Evolutionary conservation across 2,113 vertebrate genomes (phyloP).

Genomic region (Sisor rabdophorus): DNA sequence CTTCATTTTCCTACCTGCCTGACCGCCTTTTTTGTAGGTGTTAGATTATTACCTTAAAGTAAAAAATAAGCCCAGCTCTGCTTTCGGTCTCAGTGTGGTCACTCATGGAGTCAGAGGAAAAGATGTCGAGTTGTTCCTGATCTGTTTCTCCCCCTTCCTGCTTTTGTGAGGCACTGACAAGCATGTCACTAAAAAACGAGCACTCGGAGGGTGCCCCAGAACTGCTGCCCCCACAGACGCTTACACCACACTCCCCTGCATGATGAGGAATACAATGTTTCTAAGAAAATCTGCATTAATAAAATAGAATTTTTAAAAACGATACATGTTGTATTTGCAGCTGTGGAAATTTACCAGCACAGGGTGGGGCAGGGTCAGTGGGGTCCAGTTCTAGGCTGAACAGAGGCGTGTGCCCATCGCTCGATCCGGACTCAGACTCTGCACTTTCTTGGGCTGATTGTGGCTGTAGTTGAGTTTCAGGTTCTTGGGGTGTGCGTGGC

Average conservation of each 20-base stretch:
- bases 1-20: too few relatives aligned
- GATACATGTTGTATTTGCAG: background rate
- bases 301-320: background rate
- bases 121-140: constrained; percentile 65
- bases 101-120: constrained; percentile 76
- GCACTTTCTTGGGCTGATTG: constrained; percentile 52
- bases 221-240: constrained; percentile 58
- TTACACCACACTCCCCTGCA: constrained; percentile 30
- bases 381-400: constrained; percentile 69
- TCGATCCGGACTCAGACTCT: constrained; percentile 65
- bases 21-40: background rate
- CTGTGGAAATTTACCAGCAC: constrained; percentile 17
- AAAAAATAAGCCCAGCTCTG: constrained; percentile 73
- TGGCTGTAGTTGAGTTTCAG: constrained; percentile 28
- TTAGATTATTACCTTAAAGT: constrained; percentile 64
- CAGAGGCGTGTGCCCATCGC: constrained; percentile 65
- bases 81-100: constrained; percentile 70
- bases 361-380: constrained; percentile 21
- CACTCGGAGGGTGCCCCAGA: constrained; percentile 70
- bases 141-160: constrained; percentile 58
- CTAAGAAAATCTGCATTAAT: background rate
- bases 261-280: background rate
- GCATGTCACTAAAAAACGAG: constrained; percentile 70
- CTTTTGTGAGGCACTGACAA: constrained; percentile 53
- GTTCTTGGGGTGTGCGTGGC: constrained; percentile 57